A percentile compares a stretch with the other conserved stretches of the same genome.
Conservation (phyloP, 1,140 invertebrate species). For the Diorhabda sublineata region DNA sequence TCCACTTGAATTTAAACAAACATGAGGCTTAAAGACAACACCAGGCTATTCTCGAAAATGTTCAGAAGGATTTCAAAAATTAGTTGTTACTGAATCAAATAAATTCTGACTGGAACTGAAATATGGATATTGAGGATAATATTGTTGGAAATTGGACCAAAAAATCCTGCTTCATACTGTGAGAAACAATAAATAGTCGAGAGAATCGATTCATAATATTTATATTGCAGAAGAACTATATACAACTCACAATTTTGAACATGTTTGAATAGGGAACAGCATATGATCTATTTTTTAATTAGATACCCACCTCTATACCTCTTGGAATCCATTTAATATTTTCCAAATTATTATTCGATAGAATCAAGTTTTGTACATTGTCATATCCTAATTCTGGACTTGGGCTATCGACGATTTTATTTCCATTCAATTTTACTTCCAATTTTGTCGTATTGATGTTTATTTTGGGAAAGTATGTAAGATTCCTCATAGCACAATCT, state of each 20-base stretch:
- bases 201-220: conserved; percentile 1
- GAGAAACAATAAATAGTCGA: no score
- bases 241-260: no score
- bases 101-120: no score
- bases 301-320: conserved; percentile 27
- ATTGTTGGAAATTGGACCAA: no score
- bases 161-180: no score
- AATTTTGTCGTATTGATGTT: conserved; percentile 8
- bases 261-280: background rate
- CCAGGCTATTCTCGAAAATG: no score
- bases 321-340: conserved; percentile 30
- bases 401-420: conserved; percentile 5
- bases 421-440: conserved; percentile 16
- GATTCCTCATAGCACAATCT: conserved; percentile 25
- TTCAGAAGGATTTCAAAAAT: no score
- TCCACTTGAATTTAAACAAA: no score
- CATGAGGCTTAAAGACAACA: no score
- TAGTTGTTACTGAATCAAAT: no score
- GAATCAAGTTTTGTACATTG: conserved; percentile 27
- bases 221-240: background rate
- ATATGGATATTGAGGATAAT: no score
- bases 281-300: background rate
- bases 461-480: conserved; percentile 19
- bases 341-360: conserved; percentile 30
- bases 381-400: conserved; percentile 21